Percentiles rank a stretch among this genome's conserved stretches.
Conservation (phyloP, 2,888 invertebrate genomes). For the Drosophila ustulata region DNA sequence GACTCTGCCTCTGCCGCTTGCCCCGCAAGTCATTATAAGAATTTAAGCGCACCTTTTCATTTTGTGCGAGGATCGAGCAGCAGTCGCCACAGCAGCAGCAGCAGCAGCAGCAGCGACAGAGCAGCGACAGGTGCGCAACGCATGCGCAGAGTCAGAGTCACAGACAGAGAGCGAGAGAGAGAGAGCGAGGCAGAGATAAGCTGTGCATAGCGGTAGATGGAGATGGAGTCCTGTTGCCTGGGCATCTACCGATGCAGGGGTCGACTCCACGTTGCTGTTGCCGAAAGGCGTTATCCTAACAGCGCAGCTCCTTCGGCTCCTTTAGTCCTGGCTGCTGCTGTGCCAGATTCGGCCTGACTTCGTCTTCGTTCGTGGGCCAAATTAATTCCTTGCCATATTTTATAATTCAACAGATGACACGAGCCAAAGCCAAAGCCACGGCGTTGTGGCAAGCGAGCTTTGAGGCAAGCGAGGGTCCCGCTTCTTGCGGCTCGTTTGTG, state of each 20-base stretch:
- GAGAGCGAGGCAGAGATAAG: conserved; percentile 23
- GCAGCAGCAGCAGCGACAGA: conserved; percentile 33
- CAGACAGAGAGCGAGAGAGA: not conserved
- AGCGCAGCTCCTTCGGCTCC: conserved; percentile 17
- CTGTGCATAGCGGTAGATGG: conserved; percentile 72
- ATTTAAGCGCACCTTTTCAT: conserved; percentile 81
- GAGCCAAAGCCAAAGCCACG: conserved; percentile 60
- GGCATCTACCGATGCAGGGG: conserved; percentile 34
- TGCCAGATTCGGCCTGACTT: conserved; percentile 66
- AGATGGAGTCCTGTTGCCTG: conserved; percentile 20
- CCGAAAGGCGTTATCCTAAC: conserved; percentile 68
- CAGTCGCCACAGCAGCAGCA: conserved; percentile 39
- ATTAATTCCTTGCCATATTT: conserved; percentile 82
- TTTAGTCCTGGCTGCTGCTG: conserved; percentile 58
- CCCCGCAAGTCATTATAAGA: conserved; percentile 77
- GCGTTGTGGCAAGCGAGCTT: conserved; percentile 40
- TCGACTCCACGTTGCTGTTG: conserved; percentile 41
- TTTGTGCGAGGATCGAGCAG: conserved; percentile 56
- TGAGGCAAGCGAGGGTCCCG: conserved; percentile 47
- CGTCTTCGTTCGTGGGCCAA: conserved; percentile 63
- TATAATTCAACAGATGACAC: conserved; percentile 82
- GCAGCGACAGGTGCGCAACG: conserved; percentile 73
- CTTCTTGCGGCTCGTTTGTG: conserved; percentile 70
- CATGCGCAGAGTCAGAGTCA: conserved; percentile 47
- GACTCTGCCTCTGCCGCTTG: not conserved